Evolutionary conservation across 2,113 vertebrate genomes (phyloP), one percentile per base, ranked within the genome.

Genomic region (Nothobranchius furzeri): DNA sequence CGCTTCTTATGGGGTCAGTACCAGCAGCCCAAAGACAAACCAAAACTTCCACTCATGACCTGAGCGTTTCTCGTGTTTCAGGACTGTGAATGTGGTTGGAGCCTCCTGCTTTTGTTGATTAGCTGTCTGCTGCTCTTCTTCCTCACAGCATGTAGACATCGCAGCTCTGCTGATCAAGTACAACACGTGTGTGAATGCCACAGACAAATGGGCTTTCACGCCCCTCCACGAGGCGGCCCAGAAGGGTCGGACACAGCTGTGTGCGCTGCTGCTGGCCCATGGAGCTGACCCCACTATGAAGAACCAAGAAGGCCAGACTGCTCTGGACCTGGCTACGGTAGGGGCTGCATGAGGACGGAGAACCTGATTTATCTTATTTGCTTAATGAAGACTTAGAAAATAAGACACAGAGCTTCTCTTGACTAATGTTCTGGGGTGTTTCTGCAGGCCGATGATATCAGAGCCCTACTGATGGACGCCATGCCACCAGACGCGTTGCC

Each of bases 1-100:
- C 47, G 98, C 98, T 37, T 99, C 98, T 25, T 99, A 99, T 36
- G 98, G 98, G 94, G 98, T 99, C 81, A 93, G 96, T 87, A 9
- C 57, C 48, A 9, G 7, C 52, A 42, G 36, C 45, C 14, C 12
- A 3, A 62, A 64, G 51, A 60, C 11, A 61, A 50, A 15, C 15
- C 49, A n/a, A 49, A n/a, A 47, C 30, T 30, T 30, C 30, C 1
- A 30, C 4, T 30, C 30, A 30, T 15, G 6, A 47, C 46, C 15
- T 49, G 14, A 6, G n/a, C 4, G 1, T 56, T 50, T 37, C 43
- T 60, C 59, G 9, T 48, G 42, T 11, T 7, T 36, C n/a, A 13
- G 2, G 4, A 2, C 14, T 56, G 13, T 17, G 42, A 35, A 49
- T 45, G 1, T 0, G 42, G 7, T 57, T 0, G 42, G 14, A 53